Conservation (phyloP, 2,113 vertebrate genomes). For the Brachyhypopomus gauderio region DNA sequence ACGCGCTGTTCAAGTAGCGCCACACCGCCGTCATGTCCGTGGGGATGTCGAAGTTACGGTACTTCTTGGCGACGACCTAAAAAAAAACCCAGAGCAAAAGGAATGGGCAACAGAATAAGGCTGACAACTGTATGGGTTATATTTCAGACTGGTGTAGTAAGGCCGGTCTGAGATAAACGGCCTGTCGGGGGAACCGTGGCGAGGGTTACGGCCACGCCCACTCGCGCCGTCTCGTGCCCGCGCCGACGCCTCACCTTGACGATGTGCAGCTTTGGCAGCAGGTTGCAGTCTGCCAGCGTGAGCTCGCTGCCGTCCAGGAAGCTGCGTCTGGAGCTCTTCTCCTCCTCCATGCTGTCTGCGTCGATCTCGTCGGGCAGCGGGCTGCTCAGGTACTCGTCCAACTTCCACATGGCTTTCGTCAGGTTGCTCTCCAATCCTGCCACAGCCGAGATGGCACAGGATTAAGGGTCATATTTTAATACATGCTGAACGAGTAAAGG, state of each 20-base stretch:
- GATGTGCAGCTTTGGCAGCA: slow-evolving; percentile 96
- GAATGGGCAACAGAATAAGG: not conserved
- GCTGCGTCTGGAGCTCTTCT: slow-evolving; percentile 82
- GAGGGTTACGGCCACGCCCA: too few species aligned
- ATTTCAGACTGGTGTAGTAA: too few species aligned
- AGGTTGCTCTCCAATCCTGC: slow-evolving; percentile 86
- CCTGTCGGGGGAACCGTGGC: too few species aligned
- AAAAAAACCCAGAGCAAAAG: slow-evolving; percentile 14
- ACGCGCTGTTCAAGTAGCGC: slow-evolving; percentile 90
- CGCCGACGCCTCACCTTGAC: slow-evolving; percentile 82
- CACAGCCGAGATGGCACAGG: slow-evolving; percentile 14
- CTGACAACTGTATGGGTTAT: too few species aligned
- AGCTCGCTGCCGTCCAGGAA: slow-evolving; percentile 94
- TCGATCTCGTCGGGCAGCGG: slow-evolving; percentile 92
- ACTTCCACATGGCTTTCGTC: slow-evolving; percentile 85
- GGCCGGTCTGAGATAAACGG: too few species aligned
- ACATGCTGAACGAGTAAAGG: not conserved
- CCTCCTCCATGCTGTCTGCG: slow-evolving; percentile 80
- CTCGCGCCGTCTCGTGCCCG: not conserved
- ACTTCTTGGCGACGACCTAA: slow-evolving; percentile 93
- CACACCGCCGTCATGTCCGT: slow-evolving; percentile 86
- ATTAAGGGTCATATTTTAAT: not conserved
- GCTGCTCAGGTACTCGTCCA: slow-evolving; percentile 89
- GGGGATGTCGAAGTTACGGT: slow-evolving; percentile 91
- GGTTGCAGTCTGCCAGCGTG: slow-evolving; percentile 96